These are phyloP conservation scores for Cervus canadensis DNA, from an alignment of 2,113 vertebrate species.

Conservation along the genomic window DNA sequence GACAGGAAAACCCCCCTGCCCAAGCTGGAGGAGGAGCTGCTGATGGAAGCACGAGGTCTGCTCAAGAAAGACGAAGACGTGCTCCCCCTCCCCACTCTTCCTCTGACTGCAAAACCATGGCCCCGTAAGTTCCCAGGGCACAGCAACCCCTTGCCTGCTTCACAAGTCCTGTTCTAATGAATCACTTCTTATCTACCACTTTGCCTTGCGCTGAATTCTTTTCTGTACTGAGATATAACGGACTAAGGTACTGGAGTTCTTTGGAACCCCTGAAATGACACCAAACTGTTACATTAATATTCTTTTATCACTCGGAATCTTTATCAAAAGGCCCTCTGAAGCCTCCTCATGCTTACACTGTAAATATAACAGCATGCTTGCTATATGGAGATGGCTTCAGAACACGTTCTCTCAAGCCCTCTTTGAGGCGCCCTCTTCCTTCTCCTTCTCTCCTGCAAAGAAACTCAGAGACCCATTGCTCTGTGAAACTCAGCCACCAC, in stretches of 20 bases:
- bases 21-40: background rate
- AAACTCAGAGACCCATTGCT: background rate
- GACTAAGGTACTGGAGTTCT: background rate
- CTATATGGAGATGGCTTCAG: background rate
- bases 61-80: background rate
- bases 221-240: background rate
- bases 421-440: background rate
- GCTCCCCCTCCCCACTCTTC: background rate
- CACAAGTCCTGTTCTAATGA: background rate
- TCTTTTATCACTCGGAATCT: background rate
- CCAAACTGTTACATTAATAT: background rate
- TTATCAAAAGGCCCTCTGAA: background rate
- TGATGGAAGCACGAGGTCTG: background rate
- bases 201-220: background rate
- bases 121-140: background rate
- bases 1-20: background rate
- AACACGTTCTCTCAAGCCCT: background rate
- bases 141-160: background rate
- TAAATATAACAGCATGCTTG: background rate
- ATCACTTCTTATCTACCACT: background rate
- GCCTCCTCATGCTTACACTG: background rate
- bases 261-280: background rate
- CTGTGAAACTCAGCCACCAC: background rate
- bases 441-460: background rate
- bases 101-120: background rate